These are phyloP conservation scores for Casuarius casuarius DNA, from an alignment of 2,113 vertebrate species.

Conservation along the genomic window DNA sequence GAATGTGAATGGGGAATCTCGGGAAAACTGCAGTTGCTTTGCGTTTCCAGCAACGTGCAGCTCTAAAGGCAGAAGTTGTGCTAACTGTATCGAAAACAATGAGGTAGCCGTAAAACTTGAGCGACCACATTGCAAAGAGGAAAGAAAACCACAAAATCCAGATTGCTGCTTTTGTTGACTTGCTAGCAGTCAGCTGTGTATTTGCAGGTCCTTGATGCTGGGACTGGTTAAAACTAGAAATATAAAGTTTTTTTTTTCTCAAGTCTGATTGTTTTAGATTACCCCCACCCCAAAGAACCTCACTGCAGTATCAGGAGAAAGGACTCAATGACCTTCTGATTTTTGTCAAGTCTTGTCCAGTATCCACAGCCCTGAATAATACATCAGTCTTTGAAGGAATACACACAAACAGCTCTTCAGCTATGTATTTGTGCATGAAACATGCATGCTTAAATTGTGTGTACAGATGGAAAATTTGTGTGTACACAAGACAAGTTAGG, in stretches of 20 bases:
- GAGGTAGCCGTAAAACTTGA: neutral
- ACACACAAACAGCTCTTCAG: neutral
- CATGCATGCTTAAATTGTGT: neutral
- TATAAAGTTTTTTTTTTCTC: neutral
- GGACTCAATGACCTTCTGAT: neutral
- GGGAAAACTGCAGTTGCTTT: neutral
- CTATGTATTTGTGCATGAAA: neutral
- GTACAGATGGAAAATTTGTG: neutral
- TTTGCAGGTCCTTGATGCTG: neutral
- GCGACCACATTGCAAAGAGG: neutral
- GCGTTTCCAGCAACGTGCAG: neutral
- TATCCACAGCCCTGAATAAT: neutral
- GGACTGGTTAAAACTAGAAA: neutral
- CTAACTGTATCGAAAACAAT: neutral
- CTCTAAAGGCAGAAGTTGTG: neutral
- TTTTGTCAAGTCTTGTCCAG: neutral
- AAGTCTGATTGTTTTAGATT: neutral
- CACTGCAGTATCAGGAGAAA: neutral
- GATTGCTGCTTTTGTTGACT: neutral
- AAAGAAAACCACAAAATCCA: no score
- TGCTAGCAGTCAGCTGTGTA: neutral
- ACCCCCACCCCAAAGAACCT: neutral
- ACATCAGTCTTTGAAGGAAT: neutral
- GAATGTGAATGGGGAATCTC: neutral
- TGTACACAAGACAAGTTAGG: neutral